Base-by-base conservation (phyloP, 1,140 invertebrate species). In the Calephelis nemesis region DNA sequence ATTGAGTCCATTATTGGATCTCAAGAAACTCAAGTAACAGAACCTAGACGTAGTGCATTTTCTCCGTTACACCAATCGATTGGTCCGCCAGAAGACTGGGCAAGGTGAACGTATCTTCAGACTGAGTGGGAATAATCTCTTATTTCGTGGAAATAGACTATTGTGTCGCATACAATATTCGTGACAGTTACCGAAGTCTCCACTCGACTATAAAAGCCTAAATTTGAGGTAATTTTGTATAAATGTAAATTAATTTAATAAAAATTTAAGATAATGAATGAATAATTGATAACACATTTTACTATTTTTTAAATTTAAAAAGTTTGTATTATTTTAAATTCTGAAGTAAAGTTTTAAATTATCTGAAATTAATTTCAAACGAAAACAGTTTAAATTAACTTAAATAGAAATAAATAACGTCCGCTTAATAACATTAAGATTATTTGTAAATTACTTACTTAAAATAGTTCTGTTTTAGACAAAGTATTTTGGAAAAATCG, bases 1-100 rank as follows among this genome's bases (percentile, higher is more conserved):
- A 92, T 92, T 47, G 91, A 92, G 67, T 92, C 91, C 9, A 88
- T 92, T 45, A 88, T 92, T 15, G 88, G 88, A 6, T 85, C 81
- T 0, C 82, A 87, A 54, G 85, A 90, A 6, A 75, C 68, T 15
- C 71, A 79, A 19, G 74, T 76, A 4, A 62, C 76, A 3, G 84
- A 90, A 75, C 82, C 83, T 3, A 67, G 91, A 47, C 78, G 88
- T 15, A 92, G 90, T 72, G 91, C 91, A 13, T 92, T 92, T 70
- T 92, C 88, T 0, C 91, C 91, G 10, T 77, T 92, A 0, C 85
- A 89, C 19, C 82, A 84, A 42, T 73, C 75, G 0, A 82, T 67
- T 63, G 81, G 82, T 9, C 85, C 90, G 60, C 84, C 88, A n/a
- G 90, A 92, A 72, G 92, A 92, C 74, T 92, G 92, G 92, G 85